Conservation (phyloP, 2,113 vertebrate genomes). For the Sakesphorus luctuosus region DNA sequence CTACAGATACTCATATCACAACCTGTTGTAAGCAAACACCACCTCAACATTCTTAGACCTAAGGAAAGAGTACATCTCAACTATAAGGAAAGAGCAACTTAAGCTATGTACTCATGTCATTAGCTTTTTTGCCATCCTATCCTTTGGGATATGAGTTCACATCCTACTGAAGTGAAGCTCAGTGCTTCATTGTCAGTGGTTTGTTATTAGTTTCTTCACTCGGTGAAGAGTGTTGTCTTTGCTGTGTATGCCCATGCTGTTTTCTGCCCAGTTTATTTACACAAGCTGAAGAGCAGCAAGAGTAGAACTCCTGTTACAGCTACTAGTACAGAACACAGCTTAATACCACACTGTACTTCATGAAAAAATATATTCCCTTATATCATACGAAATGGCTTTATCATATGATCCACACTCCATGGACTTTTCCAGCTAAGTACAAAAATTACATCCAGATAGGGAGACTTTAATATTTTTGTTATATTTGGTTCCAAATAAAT, state of each 20-base stretch:
- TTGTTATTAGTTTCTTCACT: slow-evolving; percentile 25
- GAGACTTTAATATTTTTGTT: neutral
- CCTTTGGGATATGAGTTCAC: slow-evolving; percentile 18
- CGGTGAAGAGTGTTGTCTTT: slow-evolving; percentile 9
- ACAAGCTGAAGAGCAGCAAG: neutral
- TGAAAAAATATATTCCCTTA: neutral
- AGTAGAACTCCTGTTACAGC: neutral
- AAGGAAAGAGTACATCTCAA: neutral
- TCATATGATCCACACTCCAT: neutral
- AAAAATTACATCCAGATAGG: neutral
- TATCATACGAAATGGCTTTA: neutral
- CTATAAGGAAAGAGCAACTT: slow-evolving; percentile 13
- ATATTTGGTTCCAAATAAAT: neutral
- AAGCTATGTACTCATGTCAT: neutral
- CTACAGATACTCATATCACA: neutral
- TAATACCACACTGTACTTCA: neutral
- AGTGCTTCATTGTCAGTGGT: slow-evolving; percentile 19
- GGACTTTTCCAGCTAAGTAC: neutral
- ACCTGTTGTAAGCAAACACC: neutral
- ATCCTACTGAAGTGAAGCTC: slow-evolving; percentile 18
- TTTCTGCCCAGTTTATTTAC: neutral
- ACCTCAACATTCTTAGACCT: neutral
- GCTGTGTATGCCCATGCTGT: neutral
- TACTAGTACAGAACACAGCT: neutral
- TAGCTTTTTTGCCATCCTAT: slow-evolving; percentile 17